phyloP scores from a whole-genome alignment of 1,140 invertebrate species.

The Odontomachus brunneus region DNA sequence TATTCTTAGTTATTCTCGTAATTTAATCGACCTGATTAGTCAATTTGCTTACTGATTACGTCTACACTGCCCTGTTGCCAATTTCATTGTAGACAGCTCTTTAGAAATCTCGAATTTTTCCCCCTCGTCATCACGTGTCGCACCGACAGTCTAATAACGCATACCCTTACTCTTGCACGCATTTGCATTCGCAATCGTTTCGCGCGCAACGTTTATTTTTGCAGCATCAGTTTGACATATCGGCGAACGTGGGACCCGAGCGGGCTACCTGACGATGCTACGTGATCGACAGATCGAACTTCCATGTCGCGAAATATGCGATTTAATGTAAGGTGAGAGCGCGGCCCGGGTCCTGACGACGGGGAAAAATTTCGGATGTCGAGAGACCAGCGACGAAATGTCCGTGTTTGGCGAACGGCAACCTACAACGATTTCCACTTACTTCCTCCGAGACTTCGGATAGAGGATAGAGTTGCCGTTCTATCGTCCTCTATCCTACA shows the following conservation, averaged over 20 bases:
- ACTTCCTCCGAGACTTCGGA: constrained; percentile 65
- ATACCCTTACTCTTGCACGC: no score
- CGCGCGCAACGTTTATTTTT: background rate
- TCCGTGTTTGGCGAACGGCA: constrained; percentile 62
- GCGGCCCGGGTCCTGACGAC: background rate
- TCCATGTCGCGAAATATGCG: constrained; percentile 60
- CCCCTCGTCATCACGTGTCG: no score
- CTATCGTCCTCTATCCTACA: constrained; percentile 25
- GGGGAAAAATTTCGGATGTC: constrained; percentile 59
- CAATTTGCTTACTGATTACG: no score
- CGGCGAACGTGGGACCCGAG: background rate
- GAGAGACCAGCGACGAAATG: constrained; percentile 22
- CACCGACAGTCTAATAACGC: no score
- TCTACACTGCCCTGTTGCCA: no score
- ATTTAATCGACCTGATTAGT: no score
- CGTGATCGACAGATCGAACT: constrained; percentile 54
- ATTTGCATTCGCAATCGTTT: no score
- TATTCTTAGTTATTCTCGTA: no score
- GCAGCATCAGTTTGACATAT: background rate
- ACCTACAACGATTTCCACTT: constrained; percentile 78
- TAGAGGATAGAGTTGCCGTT: constrained; percentile 53
- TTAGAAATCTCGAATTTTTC: no score
- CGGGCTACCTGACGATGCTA: background rate
- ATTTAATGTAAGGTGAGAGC: constrained; percentile 53
- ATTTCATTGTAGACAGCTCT: no score